A percentile compares a stretch with the other conserved stretches of the same genome.
Evolutionary conservation across 2,797 vertebrate species (phyloP).

Genomic region (Mallotus villosus): DNA sequence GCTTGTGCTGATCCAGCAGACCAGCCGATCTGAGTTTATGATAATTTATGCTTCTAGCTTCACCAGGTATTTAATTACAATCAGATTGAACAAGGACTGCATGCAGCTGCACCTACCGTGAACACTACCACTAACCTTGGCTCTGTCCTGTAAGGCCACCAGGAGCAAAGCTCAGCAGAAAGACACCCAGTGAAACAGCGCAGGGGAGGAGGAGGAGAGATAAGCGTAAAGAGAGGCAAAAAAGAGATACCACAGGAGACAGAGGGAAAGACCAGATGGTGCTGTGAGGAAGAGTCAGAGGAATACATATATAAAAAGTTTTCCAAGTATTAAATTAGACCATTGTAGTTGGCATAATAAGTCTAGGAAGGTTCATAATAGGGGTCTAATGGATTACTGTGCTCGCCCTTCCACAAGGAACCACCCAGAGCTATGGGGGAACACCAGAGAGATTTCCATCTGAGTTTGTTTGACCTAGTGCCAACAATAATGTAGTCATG

Average conservation of each 20-base stretch:
- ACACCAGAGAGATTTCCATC: constrained; percentile 2
- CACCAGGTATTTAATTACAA: too few species aligned
- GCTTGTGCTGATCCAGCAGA: too few species aligned
- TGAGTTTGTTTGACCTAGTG: constrained; percentile 45
- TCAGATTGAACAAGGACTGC: too few species aligned
- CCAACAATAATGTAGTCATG: constrained; percentile 40
- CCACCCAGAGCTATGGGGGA: constrained; percentile 15
- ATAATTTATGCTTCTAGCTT: too few species aligned
- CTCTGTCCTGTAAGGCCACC: too few species aligned
- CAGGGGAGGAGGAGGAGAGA: constrained; percentile 9
- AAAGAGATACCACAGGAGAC: not conserved
- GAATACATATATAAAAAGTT: not conserved
- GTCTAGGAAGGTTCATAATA: constrained; percentile 25
- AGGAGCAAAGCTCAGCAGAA: too few species aligned
- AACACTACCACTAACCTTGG: too few species aligned
- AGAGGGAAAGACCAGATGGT: not conserved
- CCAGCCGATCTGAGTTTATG: too few species aligned
- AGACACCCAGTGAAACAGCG: not conserved
- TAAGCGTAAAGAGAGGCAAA: constrained; percentile 5
- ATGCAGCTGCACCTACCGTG: too few species aligned
- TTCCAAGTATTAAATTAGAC: not conserved
- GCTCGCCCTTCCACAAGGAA: constrained; percentile 25
- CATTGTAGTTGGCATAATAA: constrained; percentile 23
- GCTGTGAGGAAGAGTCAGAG: not conserved
- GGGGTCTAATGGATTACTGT: constrained; percentile 28